phyloP scores from a whole-genome alignment of 1,140 invertebrate genomes.

The Camponotus floridanus region DNA sequence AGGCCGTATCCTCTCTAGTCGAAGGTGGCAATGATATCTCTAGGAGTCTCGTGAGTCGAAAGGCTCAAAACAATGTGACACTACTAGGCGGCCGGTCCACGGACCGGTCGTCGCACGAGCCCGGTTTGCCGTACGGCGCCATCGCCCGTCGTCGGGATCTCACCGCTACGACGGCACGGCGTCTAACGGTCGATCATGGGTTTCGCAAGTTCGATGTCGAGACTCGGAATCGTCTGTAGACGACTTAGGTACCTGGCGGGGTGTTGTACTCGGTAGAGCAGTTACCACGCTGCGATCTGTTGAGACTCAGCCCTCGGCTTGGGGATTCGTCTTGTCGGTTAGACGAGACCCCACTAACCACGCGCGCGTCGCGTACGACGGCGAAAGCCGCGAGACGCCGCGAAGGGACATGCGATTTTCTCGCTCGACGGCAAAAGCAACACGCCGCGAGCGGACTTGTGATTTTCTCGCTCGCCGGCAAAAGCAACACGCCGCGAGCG shows the following conservation, averaged over 20 bases:
- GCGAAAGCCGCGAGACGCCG: too few species aligned
- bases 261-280: conserved; percentile 8
- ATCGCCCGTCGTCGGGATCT: conserved; percentile 66
- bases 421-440: too few species aligned
- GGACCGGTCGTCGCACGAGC: conserved; percentile 72
- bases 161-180: conserved; percentile 63
- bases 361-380: too few species aligned
- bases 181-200: conserved; percentile 72
- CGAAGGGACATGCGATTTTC: too few species aligned
- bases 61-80: conserved; percentile 66
- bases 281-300: too few species aligned
- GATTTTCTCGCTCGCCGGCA: too few species aligned
- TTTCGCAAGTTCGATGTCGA: conserved; percentile 87
- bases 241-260: not conserved
- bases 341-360: conserved; percentile 1
- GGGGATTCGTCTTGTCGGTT: not conserved
- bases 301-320: not conserved
- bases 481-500: too few species aligned
- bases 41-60: too few species aligned
- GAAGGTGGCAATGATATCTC: conserved; percentile 86
- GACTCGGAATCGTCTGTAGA: conserved; percentile 4
- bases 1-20: conserved; percentile 61
- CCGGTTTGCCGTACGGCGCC: conserved; percentile 61
- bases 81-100: conserved; percentile 57
- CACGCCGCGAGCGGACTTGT: too few species aligned